Evolutionary conservation across 2,888 invertebrate genomes (phyloP), one percentile per base, ranked within the genome.

Genomic region (Dichetophora obliterata): DNA sequence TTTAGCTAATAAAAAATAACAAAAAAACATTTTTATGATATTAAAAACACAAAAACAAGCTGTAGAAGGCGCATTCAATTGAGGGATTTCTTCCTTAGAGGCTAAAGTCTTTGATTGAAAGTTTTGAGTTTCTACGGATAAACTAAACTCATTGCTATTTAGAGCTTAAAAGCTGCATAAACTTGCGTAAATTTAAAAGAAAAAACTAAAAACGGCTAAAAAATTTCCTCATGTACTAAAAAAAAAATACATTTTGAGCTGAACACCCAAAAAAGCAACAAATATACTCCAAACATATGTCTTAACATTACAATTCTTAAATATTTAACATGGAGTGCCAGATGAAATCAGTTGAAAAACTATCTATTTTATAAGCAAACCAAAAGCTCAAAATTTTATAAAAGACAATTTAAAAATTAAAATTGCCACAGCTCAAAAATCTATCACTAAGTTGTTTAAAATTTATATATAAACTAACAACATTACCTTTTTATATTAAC

Each of bases 81-180:
- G 11, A 14, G 1, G 1, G 1, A 43, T 43, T 11, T 43, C 43
- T 11, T 1, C 1, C 11, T 66, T 5, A 63, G 63, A 57, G 75
- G 54, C 72, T 77, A 72, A 75, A 52, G 77, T 24, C 73, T 70
- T 57, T 65, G 78, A 79, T 70, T 71, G 59, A 79, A 72, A 27
- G 43, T 50, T 63, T 19, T 54, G n/a, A 43, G 50, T 59, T 48
- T 19, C 69, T n/a, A 59, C 2, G 31, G 24, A n/a, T 14, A 75
- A 69, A 50, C 70, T 54, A 59, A 75, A 68, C 57, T 59, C 14
- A n/a, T 65, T 76, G 74, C 66, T 72, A 73, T 77, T 75, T 75
- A 77, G 63, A 75, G 75, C 78, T 79, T 75, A 75, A 79, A 77
- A 77, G 75, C 77, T 75, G 34, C 50, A 52, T 48, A 61, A 50